phyloP scores from a whole-genome alignment of 2,888 invertebrate species.

The Apotomis turbidana region DNA sequence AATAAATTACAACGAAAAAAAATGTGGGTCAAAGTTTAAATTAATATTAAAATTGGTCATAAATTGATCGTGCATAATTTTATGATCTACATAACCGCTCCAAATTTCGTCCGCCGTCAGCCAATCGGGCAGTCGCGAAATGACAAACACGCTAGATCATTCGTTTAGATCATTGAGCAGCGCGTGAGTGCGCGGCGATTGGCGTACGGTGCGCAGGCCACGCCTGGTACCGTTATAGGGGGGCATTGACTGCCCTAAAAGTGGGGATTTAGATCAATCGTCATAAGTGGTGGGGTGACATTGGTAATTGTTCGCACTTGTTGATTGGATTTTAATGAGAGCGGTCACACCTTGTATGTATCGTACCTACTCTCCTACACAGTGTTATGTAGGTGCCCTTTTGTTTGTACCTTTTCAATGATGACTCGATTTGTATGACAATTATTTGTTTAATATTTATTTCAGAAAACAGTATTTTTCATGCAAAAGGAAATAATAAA shows the following conservation, averaged over 20 bases:
- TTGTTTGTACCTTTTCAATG: background rate
- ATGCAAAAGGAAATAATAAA: no score
- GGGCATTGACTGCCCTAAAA: constrained; percentile 77
- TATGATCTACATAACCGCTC: constrained; percentile 39
- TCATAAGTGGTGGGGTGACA: constrained; percentile 70
- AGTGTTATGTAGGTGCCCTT: background rate
- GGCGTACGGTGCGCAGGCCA: constrained; percentile 74
- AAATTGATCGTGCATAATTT: constrained; percentile 60
- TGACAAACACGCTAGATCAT: constrained; percentile 81
- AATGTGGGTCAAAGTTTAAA: constrained; percentile 62
- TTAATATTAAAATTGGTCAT: constrained; percentile 45
- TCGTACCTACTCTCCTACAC: background rate
- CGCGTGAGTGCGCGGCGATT: constrained; percentile 73
- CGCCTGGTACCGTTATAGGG: constrained; percentile 81
- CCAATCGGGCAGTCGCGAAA: constrained; percentile 79
- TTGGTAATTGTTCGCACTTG: constrained; percentile 62
- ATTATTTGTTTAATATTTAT: no score
- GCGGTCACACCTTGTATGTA: constrained; percentile 25
- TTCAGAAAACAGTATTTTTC: no score
- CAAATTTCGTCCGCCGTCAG: constrained; percentile 48
- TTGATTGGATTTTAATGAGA: constrained; percentile 38
- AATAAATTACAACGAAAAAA: constrained; percentile 45
- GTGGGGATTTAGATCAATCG: constrained; percentile 76
- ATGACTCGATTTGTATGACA: no score
- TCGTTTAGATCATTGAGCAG: constrained; percentile 74